A percentile compares a stretch with the other conserved stretches of the same genome.
Conservation (phyloP, 2,113 vertebrate species). For the Corythaeola cristata region DNA sequence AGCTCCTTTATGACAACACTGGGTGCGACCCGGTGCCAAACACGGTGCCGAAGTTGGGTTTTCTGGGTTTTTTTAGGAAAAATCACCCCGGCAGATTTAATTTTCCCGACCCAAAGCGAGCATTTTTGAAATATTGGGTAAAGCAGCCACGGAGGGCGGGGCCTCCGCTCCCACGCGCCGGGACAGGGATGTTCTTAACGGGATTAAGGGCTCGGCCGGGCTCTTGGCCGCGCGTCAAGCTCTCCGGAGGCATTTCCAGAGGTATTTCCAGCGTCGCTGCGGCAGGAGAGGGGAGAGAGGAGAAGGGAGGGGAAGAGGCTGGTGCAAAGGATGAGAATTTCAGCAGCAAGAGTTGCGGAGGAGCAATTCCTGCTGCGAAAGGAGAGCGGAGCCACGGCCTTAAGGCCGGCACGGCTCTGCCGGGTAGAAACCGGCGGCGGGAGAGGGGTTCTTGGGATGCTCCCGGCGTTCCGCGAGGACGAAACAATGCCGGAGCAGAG, state of each 20-base stretch:
- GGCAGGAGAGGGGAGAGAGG: neutral
- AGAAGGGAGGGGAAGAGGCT: neutral
- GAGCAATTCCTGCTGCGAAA: neutral
- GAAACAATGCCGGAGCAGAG: neutral
- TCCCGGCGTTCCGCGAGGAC: neutral
- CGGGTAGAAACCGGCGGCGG: no score
- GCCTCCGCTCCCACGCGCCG: neutral
- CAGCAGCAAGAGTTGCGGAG: neutral
- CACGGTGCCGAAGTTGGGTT: neutral
- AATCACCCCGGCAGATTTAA: neutral
- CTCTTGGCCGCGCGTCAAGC: slow-evolving; percentile 36
- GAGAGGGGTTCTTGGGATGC: neutral
- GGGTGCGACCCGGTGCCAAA: neutral
- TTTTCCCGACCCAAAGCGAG: neutral
- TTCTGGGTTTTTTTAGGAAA: no score
- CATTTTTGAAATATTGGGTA: neutral
- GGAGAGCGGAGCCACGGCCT: neutral
- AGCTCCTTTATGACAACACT: neutral
- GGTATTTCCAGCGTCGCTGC: neutral
- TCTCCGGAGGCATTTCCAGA: neutral
- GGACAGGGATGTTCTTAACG: slow-evolving; percentile 35
- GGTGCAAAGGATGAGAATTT: neutral
- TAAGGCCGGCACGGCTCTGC: neutral
- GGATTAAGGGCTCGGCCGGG: neutral
- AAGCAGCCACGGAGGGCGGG: neutral